These are phyloP conservation scores for Brachionus plicatilis DNA, from an alignment of 1,140 invertebrate genomes.

Conservation along the genomic window DNA sequence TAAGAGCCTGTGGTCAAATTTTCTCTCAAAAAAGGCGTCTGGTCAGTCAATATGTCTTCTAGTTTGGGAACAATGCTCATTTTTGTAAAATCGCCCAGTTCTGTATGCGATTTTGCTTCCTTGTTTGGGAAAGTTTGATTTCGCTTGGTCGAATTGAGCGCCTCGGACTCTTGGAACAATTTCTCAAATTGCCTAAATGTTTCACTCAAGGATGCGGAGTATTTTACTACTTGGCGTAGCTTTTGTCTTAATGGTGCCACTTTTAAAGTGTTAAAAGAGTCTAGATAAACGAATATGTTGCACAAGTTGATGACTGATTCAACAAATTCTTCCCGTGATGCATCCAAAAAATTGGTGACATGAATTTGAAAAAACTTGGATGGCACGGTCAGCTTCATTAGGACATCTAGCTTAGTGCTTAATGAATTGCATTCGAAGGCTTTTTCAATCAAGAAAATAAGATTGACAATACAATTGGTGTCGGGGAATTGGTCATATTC, in stretches of 20 bases:
- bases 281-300: not conserved
- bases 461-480: not conserved
- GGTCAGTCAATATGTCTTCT: constrained; percentile 45
- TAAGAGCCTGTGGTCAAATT: constrained; percentile 64
- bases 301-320: not conserved
- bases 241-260: not conserved
- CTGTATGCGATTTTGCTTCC: not conserved
- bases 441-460: constrained; percentile 16
- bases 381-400: not conserved
- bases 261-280: not conserved
- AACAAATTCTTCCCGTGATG: not conserved
- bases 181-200: not conserved
- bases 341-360: not conserved
- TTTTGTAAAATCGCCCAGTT: constrained; percentile 47
- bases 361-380: not conserved
- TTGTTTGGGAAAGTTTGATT: not conserved
- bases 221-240: not conserved
- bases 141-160: not conserved
- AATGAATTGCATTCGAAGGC: not conserved
- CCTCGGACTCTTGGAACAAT: not conserved
- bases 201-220: not conserved
- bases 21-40: constrained; percentile 55
- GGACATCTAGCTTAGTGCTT: not conserved
- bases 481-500: not conserved
- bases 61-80: constrained; percentile 47